These are phyloP conservation scores for Cyclopterus lumpus DNA, from an alignment of 2,797 vertebrate genomes.

Conservation along the genomic window DNA sequence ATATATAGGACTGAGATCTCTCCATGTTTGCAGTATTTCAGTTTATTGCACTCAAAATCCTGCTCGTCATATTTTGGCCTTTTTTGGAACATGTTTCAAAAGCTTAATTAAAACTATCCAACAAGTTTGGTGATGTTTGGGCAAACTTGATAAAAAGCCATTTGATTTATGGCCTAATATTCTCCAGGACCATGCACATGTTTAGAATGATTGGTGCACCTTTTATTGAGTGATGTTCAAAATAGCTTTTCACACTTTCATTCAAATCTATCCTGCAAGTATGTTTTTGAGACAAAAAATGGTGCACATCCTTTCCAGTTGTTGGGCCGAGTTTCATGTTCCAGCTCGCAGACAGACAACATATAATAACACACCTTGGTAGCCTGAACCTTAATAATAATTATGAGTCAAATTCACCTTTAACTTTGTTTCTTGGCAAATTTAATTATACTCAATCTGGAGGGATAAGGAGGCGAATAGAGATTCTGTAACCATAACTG, in stretches of 20 bases:
- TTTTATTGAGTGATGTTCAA: not conserved
- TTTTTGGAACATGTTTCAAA: not conserved
- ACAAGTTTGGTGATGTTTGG: not conserved
- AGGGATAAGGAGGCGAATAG: too few species aligned
- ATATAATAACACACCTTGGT: too few species aligned
- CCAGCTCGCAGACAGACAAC: too few species aligned
- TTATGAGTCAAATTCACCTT: too few species aligned
- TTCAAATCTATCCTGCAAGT: not conserved
- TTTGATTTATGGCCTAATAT: not conserved
- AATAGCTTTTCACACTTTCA: not conserved
- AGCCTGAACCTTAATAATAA: too few species aligned
- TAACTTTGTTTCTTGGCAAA: too few species aligned
- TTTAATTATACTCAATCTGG: too few species aligned
- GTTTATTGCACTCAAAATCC: not conserved
- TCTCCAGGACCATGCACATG: not conserved
- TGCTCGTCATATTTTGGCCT: not conserved
- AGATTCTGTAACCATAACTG: too few species aligned
- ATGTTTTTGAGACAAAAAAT: not conserved
- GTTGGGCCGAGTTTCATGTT: too few species aligned
- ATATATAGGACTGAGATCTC: not conserved
- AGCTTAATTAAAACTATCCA: not conserved
- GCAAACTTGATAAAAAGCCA: not conserved
- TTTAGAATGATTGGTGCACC: not conserved
- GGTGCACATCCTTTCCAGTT: too few species aligned
- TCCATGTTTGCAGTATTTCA: not conserved